Percentiles rank a stretch among this genome's conserved stretches.
Conservation (phyloP, 2,113 vertebrate genomes). For the Seriola rivoliana region DNA sequence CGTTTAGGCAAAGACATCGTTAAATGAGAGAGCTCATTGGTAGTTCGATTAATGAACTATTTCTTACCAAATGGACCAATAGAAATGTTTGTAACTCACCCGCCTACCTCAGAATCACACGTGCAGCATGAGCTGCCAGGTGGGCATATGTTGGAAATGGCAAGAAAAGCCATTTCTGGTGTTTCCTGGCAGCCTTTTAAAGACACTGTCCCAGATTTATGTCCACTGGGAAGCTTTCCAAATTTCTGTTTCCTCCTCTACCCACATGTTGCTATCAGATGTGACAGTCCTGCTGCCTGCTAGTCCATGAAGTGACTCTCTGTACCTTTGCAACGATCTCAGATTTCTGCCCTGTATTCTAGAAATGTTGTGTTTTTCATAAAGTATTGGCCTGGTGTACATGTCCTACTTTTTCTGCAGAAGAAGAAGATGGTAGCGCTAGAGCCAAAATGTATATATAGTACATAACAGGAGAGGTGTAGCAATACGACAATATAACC, state of each 20-base stretch:
- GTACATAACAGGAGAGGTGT: no score
- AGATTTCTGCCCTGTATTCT: neutral
- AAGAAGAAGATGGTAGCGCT: neutral
- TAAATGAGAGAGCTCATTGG: no score
- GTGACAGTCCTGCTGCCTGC: neutral
- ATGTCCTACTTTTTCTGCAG: neutral
- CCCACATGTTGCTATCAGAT: conserved; percentile 21
- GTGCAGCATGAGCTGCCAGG: neutral
- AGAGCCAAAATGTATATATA: neutral
- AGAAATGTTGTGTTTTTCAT: neutral
- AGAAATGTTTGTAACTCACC: neutral
- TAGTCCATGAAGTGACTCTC: no score
- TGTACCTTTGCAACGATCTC: neutral
- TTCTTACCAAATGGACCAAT: neutral
- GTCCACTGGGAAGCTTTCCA: neutral
- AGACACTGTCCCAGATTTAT: conserved; percentile 2
- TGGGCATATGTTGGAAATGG: neutral
- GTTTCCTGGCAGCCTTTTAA: conserved; percentile 18
- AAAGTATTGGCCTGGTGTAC: neutral
- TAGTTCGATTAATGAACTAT: no score
- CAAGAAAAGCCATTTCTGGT: conserved; percentile 3
- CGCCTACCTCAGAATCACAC: neutral
- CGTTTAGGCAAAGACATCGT: neutral
- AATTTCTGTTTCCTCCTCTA: neutral
- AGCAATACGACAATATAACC: no score